Base-by-base conservation (phyloP, 2,113 vertebrate genomes). In the Xyliphius kryptos region DNA sequence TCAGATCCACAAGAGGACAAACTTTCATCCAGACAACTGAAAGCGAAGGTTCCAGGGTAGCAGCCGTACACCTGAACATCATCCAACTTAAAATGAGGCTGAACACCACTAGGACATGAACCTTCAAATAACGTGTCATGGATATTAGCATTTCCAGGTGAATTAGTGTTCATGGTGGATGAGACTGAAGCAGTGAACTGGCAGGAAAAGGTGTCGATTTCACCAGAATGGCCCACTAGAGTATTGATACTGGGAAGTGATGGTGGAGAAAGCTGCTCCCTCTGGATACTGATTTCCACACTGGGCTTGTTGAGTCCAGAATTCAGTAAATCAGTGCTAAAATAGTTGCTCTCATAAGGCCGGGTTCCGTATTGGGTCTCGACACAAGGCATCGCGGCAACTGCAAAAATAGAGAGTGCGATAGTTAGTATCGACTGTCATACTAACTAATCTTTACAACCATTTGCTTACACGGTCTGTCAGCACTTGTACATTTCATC, bases 51-150 rank as follows among this genome's bases (percentile, higher is more conserved):
- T 8, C 92, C 92, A 0, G 95, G 89, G 37, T 93, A 97, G 80
- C 94, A 97, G 66, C 93, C 88, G 0, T 90, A 97, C 44, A 96
- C 91, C 79, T 98, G 92, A 72, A 95, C 86, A 67, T 97, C 94
- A 20, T 97, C 93, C 16, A 93, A 79, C 61, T 89, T 93, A 80
- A 95, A 90, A 26, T 74, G 56, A 74, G 63, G 9, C 71, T 89
- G 81, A 76, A 43, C n/a, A 16, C 46, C 44, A 10, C 20, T n/a
- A 14, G 48, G 57, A 62, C 71, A 69, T 20, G 74, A 56, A 62
- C 51, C 69, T 44, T 82, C 83, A 11, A 68, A 57, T 46, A 72
- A 74, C 1, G 77, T 9, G 52, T 72, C 8, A n/a, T 77, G 75
- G 70, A 63, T 65, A 49, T 76, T 69, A 0, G 70, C n/a, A n/a